Evolutionary conservation across 2,888 invertebrate species (phyloP), one percentile per base, ranked within the genome.

Genomic region (Sepioteuthis lessoniana): DNA sequence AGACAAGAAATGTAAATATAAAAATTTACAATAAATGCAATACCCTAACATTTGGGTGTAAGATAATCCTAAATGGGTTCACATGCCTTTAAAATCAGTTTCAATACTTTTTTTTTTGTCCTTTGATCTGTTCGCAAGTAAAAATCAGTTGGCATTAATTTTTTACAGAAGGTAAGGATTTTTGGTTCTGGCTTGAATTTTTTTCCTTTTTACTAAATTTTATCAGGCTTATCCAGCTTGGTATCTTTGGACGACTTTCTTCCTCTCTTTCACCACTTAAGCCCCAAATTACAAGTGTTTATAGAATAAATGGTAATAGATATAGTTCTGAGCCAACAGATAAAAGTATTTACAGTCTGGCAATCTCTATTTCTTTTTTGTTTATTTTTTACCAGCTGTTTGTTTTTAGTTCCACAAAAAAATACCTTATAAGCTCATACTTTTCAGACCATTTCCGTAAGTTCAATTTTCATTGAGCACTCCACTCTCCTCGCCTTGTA

Each of bases 211-310:
- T 46, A 10, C 21, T 76, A 76, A n/a, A 76, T 76, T 31, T 76
- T 76, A 76, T 76, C 76, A n/a, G n/a, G 76, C n/a, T 76, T 31
- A 76, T 76, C 76, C 76, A 76, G 76, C 76, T 76, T 76, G 31
- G n/a, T n/a, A 76, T 76, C 31, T n/a, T 7, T n/a, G n/a, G n/a
- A 76, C 10, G 8, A 76, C 31, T 76, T 76, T 76, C 10, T 16
- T 76, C n/a, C 76, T n/a, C n/a, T 8, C 8, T n/a, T 76, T 76
- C n/a, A 0, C 31, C 76, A 31, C 31, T n/a, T 76, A n/a, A 8
- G n/a, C n/a, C 76, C n/a, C 5, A 76, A 76, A 76, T 76, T 76
- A 76, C 76, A 76, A 76, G 76, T 76, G 76, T 13, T 76, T 76
- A 76, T 31, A 76, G 16, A 76, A 76, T 76, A 8, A 7, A 1